Percentiles rank a stretch among this genome's conserved stretches.
Evolutionary conservation across 2,113 vertebrate species (phyloP).

Genomic region (Manacus vitellinus): DNA sequence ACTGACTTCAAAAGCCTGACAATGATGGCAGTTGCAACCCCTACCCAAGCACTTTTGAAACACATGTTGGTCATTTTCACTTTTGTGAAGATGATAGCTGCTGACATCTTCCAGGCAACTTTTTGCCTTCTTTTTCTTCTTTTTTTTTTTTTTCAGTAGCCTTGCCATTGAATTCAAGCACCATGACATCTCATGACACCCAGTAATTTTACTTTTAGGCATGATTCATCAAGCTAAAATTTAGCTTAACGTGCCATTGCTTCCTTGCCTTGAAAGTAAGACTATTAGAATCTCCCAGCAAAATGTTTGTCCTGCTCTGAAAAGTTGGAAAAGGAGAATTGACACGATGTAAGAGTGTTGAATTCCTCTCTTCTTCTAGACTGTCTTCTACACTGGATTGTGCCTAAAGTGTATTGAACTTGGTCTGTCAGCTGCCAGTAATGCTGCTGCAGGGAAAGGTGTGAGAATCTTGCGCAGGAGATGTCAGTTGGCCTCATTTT

Average conservation of each 20-base stretch:
- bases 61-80: not conserved
- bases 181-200: not conserved
- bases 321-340: not conserved
- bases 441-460: not conserved
- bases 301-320: not conserved
- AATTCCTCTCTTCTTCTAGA: not conserved
- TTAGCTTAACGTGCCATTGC: not conserved
- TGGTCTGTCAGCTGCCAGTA: not conserved
- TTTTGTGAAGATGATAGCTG: not conserved
- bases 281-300: not conserved
- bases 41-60: not conserved
- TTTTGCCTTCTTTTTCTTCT: not conserved
- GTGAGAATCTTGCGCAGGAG: not conserved
- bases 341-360: not conserved
- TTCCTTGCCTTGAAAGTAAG: not conserved
- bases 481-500: not conserved
- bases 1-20: not conserved
- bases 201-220: not conserved
- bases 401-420: not conserved
- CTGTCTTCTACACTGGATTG: not conserved
- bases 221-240: not conserved
- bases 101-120: not conserved
- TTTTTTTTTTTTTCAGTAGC: not conserved
- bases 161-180: not conserved
- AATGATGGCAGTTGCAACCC: not conserved